Base-by-base conservation (phyloP, 2,888 invertebrate genomes). In the Sabellastarte sp. region DNA sequence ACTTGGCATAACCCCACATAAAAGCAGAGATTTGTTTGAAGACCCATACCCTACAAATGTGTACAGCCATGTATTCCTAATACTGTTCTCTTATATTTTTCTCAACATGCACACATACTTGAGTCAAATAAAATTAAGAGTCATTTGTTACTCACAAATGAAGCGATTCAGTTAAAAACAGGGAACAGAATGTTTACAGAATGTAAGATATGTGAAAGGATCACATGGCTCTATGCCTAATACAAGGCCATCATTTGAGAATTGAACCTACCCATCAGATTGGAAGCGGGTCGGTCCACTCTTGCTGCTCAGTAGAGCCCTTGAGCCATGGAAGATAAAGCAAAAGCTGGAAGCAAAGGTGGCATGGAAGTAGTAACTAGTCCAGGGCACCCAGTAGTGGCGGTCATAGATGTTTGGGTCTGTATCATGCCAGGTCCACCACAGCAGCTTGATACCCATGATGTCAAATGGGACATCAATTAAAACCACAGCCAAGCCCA, bases 391-490 rank as follows among this genome's bases (percentile, higher is more conserved):
- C 89, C 90, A 91, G 82, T 91, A 92, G 81, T 89, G 89, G 51
- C 91, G 87, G 79, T 92, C 91, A 69, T 79, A 86, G 64, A 86
- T 85, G 76, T 86, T 87, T 32, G 86, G 86, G 65, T 87, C 86
- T 1, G 86, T 86, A 73, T 86, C 86, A 73, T 92, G 92, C 92
- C 92, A 93, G 1, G 90, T 90, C 92, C 92, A 92, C 85, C 91
- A 92, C 24, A 91, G 84, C 78, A 90, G 89, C 80, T 91, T 91
- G 15, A 91, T 89, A 0, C 90, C 88, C 64, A 90, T 88, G 59
- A 92, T 90, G 77, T 92, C 92, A 78, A 91, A 92, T 0, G 92
- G 91, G 57, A 92, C 85, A 78, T 93, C 92, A 50, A 92, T 87
- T 56, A 92, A 85, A 0, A 92, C 89, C 0, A 89, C 88, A 3